Evolutionary conservation across 2,888 invertebrate species (phyloP).

Genomic region (Alloplasta piceator): DNA sequence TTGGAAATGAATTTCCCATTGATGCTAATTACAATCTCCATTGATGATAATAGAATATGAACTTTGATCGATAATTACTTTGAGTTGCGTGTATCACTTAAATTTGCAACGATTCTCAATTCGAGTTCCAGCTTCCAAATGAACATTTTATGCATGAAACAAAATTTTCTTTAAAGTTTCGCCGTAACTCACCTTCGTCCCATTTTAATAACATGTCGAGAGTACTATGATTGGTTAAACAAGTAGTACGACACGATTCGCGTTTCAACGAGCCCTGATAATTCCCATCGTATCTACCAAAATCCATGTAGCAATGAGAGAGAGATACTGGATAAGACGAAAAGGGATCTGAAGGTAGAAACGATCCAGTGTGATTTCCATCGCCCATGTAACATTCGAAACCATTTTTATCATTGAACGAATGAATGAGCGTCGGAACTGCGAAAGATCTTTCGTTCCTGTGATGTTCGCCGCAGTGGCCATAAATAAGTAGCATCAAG

Average conservation of each 20-base stretch:
- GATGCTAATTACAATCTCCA: too few relatives aligned
- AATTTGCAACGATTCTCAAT: too few relatives aligned
- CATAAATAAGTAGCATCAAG: conserved; percentile 76
- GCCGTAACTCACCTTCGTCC: conserved; percentile 71
- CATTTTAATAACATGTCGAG: conserved; percentile 72
- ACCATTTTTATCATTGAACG: conserved; percentile 61
- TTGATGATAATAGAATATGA: too few relatives aligned
- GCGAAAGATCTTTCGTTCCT: conserved; percentile 31
- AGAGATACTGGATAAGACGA: conserved; percentile 72
- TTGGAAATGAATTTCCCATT: conserved; percentile 25
- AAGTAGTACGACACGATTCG: conserved; percentile 67
- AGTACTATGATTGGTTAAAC: conserved; percentile 72
- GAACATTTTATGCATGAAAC: too few relatives aligned
- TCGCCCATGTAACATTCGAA: conserved; percentile 79
- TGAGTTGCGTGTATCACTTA: too few relatives aligned
- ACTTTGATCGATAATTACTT: too few relatives aligned
- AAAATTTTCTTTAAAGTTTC: too few relatives aligned
- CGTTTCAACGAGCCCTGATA: conserved; percentile 31
- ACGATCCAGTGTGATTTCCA: conserved; percentile 58
- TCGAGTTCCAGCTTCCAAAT: too few relatives aligned
- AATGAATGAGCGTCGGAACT: conserved; percentile 51
- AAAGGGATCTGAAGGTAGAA: conserved; percentile 58
- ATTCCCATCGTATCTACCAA: conserved; percentile 73
- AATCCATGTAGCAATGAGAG: conserved; percentile 78
- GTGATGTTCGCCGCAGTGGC: conserved; percentile 62